phyloP scores from a whole-genome alignment of 35 echinoderm and acorn worm species.

The Acanthaster planci region DNA sequence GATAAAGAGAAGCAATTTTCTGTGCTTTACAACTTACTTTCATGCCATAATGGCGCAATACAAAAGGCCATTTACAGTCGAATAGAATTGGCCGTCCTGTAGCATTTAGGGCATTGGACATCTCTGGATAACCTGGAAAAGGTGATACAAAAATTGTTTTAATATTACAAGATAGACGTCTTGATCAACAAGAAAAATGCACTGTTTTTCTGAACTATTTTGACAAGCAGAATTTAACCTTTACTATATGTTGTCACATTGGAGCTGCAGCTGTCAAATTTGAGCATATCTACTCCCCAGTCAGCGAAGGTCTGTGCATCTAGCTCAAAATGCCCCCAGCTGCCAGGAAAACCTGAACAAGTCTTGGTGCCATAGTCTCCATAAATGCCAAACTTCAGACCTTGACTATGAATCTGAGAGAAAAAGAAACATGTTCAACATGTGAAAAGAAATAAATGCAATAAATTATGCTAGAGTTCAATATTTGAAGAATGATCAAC shows the following conservation, averaged over 20 bases:
- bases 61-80: constrained; percentile 75
- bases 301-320: constrained; percentile 83
- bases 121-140: constrained; percentile 47
- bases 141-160: background rate
- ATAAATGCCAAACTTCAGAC: constrained; percentile 85
- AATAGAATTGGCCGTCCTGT: constrained; percentile 61
- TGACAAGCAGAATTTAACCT: too few relatives aligned
- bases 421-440: background rate
- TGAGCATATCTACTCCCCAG: constrained; percentile 78
- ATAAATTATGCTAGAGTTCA: background rate
- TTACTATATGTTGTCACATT: constrained; percentile 36
- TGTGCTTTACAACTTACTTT: too few relatives aligned
- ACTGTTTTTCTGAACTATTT: too few relatives aligned
- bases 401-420: constrained; percentile 54
- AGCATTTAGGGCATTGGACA: constrained; percentile 58
- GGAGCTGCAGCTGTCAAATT: constrained; percentile 65
- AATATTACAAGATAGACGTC: too few relatives aligned
- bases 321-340: constrained; percentile 50
- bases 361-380: constrained; percentile 56
- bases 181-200: too few relatives aligned
- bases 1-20: too few relatives aligned
- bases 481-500: too few relatives aligned
- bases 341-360: constrained; percentile 63
- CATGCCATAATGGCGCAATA: constrained; percentile 7
- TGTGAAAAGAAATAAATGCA: too few relatives aligned